These are phyloP conservation scores for Entelurus aequoreus DNA, from an alignment of 2,113 vertebrate genomes.

Conservation along the genomic window DNA sequence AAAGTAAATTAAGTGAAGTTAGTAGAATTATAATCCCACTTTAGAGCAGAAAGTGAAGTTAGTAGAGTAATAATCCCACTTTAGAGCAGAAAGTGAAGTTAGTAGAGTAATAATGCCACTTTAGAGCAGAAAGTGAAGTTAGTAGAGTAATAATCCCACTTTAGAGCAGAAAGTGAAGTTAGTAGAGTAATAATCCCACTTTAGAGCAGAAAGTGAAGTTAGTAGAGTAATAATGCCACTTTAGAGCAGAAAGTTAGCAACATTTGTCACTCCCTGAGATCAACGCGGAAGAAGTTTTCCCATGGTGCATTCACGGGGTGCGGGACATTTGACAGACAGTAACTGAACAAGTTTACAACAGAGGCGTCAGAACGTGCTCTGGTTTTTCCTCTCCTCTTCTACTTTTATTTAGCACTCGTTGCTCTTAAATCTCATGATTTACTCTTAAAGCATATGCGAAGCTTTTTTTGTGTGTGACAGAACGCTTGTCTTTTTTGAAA, in stretches of 20 bases:
- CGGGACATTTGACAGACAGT: not conserved
- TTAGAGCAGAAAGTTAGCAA: not conserved
- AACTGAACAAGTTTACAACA: not conserved
- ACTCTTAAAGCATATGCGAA: not conserved
- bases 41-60: too few species aligned
- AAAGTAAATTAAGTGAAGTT: too few species aligned
- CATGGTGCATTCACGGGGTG: slow-evolving; percentile 19
- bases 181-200: too few species aligned
- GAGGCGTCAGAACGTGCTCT: not conserved
- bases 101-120: too few species aligned
- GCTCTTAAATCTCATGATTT: not conserved
- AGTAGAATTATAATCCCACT: too few species aligned
- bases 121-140: too few species aligned
- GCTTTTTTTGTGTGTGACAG: not conserved
- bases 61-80: not conserved
- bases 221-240: not conserved
- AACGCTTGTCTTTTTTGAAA: not conserved
- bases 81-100: not conserved
- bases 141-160: not conserved
- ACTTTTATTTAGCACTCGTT: not conserved
- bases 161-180: too few species aligned
- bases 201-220: too few species aligned
- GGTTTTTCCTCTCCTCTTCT: not conserved
- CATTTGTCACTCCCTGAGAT: slow-evolving; percentile 23
- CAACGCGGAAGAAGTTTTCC: slow-evolving; percentile 50